These are phyloP conservation scores for Gastracanthus pulcherrimus DNA, from an alignment of 2,888 invertebrate species.

Conservation along the genomic window DNA sequence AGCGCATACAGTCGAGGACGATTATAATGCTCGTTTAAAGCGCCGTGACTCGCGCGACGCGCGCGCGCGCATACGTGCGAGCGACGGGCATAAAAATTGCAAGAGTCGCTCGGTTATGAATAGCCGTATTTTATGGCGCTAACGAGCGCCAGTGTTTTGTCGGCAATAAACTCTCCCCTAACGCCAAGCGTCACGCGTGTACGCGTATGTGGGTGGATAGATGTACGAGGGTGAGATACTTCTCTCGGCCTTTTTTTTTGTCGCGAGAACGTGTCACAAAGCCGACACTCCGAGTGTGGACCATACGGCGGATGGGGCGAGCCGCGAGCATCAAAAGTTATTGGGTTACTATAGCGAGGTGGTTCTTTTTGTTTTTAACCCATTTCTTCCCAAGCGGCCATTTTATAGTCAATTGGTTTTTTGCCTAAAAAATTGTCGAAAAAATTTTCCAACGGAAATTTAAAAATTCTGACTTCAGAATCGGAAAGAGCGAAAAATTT, in stretches of 20 bases:
- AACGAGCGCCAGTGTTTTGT: conserved; percentile 73
- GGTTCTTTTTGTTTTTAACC: too few species aligned
- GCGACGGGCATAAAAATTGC: conserved; percentile 66
- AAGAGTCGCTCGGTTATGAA: conserved; percentile 70
- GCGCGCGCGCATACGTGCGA: not conserved
- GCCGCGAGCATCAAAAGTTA: not conserved
- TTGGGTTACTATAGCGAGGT: not conserved
- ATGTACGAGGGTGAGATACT: not conserved
- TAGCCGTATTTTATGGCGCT: conserved; percentile 73
- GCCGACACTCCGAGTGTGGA: too few species aligned
- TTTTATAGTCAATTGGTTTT: too few species aligned
- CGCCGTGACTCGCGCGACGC: conserved; percentile 66
- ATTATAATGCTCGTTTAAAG: conserved; percentile 73
- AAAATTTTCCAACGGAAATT: too few species aligned
- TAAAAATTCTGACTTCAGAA: too few species aligned
- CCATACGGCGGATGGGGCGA: too few species aligned
- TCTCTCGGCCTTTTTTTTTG: not conserved
- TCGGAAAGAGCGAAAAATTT: too few species aligned
- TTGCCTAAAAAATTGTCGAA: too few species aligned
- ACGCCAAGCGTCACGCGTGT: not conserved
- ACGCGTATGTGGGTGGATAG: not conserved
- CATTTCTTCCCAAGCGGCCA: too few species aligned
- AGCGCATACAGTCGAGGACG: conserved; percentile 66
- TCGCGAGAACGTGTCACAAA: not conserved
- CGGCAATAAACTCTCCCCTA: conserved; percentile 69